A percentile compares a stretch with the other conserved stretches of the same genome.
phyloP scores from a whole-genome alignment of 2,888 invertebrate species.

The Mythimna vitellina region DNA sequence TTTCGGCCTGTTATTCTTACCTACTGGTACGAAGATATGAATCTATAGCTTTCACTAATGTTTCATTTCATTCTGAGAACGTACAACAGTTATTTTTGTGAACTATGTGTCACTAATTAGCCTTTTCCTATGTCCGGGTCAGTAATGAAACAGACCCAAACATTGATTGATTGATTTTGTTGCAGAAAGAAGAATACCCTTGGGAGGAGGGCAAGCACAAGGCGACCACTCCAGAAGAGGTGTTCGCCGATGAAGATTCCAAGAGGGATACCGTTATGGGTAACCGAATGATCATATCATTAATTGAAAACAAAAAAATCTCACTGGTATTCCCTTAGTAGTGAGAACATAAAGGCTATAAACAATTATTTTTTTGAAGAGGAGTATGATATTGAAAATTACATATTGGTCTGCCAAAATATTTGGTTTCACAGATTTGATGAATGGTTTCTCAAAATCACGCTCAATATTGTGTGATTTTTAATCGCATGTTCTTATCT shows the following conservation, averaged over 20 bases:
- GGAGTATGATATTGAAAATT: no score
- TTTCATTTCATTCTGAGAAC: neutral
- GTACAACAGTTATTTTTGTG: neutral
- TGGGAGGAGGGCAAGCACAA: constrained; percentile 45
- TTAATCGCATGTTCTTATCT: neutral
- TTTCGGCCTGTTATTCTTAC: neutral
- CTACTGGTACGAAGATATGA: no score
- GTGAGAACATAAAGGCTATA: neutral
- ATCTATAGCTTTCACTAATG: neutral
- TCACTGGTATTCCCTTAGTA: neutral
- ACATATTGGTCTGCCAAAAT: neutral
- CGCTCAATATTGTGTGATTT: neutral
- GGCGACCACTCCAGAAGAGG: constrained; percentile 52
- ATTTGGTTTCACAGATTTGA: neutral
- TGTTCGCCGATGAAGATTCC: constrained; percentile 69
- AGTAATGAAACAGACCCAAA: neutral
- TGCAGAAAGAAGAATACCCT: constrained; percentile 66
- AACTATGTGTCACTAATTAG: neutral
- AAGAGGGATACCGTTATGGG: constrained; percentile 52
- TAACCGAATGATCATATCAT: neutral
- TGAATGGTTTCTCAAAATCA: neutral
- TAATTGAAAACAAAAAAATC: no score
- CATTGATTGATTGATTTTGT: constrained; percentile 8
- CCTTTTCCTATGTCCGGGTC: neutral
- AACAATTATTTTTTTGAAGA: neutral